Base-by-base conservation (phyloP, 2,113 vertebrate species). In the Upupa epops region DNA sequence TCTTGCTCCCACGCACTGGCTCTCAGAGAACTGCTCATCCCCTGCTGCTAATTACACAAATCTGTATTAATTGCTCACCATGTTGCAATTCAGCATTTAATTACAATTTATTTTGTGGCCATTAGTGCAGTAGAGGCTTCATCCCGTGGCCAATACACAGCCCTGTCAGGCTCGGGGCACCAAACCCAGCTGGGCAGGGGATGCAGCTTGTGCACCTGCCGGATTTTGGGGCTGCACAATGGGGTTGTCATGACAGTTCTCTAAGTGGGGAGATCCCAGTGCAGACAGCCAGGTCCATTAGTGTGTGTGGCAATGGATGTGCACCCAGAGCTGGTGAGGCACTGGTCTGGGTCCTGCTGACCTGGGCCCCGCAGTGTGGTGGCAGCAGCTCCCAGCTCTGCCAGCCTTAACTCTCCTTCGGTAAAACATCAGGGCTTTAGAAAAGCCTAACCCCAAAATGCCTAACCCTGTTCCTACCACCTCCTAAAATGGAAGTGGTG, bases 401-500 rank as follows among this genome's bases (percentile, higher is more conserved):
- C 36, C 46, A 61, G 63, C 42, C 78, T n/a, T 51, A 32, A 55
- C 82, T 56, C 19, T 0, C 0, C 59, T 19, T 56, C 2, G 4
- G 49, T 11, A 9, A 17, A 79, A 76, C 42, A 55, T 52, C 11
- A 1, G 37, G 40, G 61, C 64, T 75, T 74, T 76, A 48, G 65
- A 49, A 49, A 42, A 12, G 40, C 40, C 40, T 42, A 42, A 42
- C 40, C 40, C 40, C 40, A 15, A 26, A 90, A 63, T 26, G 49
- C 86, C 66, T 70, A 28, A 76, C 42, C 59, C 78, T 14, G 34
- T 10, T 89, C 71, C 79, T 45, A 68, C 7, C 66, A 60, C 54
- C 91, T 89, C 95, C 96, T 96, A 95, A 96, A 96, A 94, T 94
- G 92, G 96, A 96, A 96, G 86, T 69, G 0, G 25, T 5, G 56